Conservation (phyloP, 2,888 invertebrate genomes). For the Ceramica pisi region DNA sequence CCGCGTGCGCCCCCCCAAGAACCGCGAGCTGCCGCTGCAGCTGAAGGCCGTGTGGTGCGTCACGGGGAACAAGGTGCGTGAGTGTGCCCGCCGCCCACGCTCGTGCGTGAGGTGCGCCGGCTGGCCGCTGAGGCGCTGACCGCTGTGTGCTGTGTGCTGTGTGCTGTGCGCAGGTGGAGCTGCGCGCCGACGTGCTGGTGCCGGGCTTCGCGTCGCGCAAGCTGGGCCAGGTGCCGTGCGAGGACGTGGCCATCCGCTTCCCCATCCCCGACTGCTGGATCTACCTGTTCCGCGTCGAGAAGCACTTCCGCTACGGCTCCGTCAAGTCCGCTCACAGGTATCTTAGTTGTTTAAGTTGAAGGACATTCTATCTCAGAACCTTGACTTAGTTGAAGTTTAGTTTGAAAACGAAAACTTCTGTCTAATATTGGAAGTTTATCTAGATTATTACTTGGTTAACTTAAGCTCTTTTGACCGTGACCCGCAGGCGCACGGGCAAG, state of each 20-base stretch:
- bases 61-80: conserved; percentile 94
- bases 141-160: not conserved
- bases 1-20: conserved; percentile 98
- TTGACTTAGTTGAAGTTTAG: too few species aligned
- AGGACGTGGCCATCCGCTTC: conserved; percentile 98
- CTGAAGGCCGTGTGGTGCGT: conserved; percentile 97
- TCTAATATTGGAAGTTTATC: too few species aligned
- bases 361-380: too few species aligned
- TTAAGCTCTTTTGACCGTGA: not conserved
- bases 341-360: too few species aligned
- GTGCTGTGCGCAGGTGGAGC: conserved; percentile 93
- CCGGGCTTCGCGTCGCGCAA: conserved; percentile 99
- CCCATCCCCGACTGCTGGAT: conserved; percentile 99
- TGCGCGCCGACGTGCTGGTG: conserved; percentile 98
- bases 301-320: conserved; percentile 99
- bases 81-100: not conserved
- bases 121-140: not conserved
- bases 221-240: conserved; percentile 98
- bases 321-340: conserved; percentile 97
- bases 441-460: too few species aligned
- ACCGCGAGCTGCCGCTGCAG: conserved; percentile 98
- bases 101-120: not conserved
- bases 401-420: too few species aligned
- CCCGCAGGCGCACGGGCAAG: conserved; percentile 94
- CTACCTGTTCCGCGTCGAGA: conserved; percentile 99